Evolutionary conservation across 2,113 vertebrate species (phyloP).

Genomic region (Myotis lucifugus): DNA sequence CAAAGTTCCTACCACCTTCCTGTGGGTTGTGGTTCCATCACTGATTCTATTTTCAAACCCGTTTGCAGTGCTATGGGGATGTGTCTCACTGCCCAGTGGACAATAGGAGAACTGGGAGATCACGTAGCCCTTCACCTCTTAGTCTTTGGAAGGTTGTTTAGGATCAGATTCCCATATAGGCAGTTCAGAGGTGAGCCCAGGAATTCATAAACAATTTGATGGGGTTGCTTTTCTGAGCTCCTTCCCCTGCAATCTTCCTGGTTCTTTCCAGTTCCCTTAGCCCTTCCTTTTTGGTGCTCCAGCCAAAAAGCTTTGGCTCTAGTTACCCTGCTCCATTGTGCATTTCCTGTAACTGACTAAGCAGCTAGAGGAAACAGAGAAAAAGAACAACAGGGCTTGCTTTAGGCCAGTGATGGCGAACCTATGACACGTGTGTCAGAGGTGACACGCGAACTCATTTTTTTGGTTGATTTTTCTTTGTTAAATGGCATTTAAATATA

Average conservation of each 20-base stretch:
- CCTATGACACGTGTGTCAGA: too few relatives aligned
- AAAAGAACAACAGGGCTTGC: background rate
- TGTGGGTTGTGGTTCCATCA: background rate
- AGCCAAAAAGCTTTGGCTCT: background rate
- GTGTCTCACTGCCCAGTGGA: background rate
- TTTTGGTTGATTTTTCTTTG: too few relatives aligned
- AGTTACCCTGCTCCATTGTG: background rate
- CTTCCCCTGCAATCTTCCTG: background rate
- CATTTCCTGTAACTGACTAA: background rate
- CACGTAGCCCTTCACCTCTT: background rate
- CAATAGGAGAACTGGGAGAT: background rate
- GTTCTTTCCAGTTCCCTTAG: background rate
- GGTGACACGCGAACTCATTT: too few relatives aligned
- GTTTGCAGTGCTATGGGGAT: background rate
- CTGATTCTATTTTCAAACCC: background rate
- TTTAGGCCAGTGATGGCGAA: too few relatives aligned
- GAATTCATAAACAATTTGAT: conserved; percentile 33
- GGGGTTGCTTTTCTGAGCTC: conserved; percentile 9
- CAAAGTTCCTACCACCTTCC: background rate
- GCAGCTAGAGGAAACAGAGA: background rate
- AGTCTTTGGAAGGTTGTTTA: conserved; percentile 14
- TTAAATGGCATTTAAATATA: too few relatives aligned
- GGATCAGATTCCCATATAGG: background rate
- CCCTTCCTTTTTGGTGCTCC: background rate
- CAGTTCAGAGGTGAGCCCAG: background rate